Conservation (phyloP, 2,113 vertebrate species). For the Zeus faber region DNA sequence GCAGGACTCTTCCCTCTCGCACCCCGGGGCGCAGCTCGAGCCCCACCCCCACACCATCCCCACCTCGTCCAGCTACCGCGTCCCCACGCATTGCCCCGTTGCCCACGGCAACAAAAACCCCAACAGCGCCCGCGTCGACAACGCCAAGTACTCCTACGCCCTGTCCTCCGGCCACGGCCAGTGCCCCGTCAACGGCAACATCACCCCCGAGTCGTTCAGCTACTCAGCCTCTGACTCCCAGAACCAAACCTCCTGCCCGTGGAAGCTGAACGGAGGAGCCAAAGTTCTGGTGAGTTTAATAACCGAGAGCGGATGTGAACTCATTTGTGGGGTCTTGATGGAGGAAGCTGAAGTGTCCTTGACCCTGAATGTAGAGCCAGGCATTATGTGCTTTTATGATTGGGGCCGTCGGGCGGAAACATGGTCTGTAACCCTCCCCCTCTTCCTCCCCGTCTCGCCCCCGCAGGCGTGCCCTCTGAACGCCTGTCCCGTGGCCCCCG, state of each 20-base stretch:
- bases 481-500: constrained; percentile 71
- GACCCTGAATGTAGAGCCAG: too few species aligned
- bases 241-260: constrained; percentile 68
- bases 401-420: too few species aligned
- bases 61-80: constrained; percentile 39
- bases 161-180: constrained; percentile 54
- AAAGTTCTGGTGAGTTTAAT: constrained; percentile 81
- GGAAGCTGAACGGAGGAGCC: constrained; percentile 70
- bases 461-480: constrained; percentile 78
- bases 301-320: neutral
- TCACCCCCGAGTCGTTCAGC: constrained; percentile 28
- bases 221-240: constrained; percentile 32
- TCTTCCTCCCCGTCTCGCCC: constrained; percentile 9
- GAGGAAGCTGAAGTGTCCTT: neutral
- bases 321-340: too few species aligned
- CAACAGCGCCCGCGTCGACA: constrained; percentile 44
- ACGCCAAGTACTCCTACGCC: constrained; percentile 51
- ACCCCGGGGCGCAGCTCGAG: constrained; percentile 22
- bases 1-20: constrained; percentile 36
- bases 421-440: constrained; percentile 6
- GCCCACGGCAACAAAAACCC: constrained; percentile 41
- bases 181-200: constrained; percentile 43
- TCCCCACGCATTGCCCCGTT: constrained; percentile 40
- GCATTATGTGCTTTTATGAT: too few species aligned
- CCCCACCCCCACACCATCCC: constrained; percentile 9